Evolutionary conservation across 1,140 invertebrate genomes (phyloP).

Genomic region (Drosophila rhopaloa): DNA sequence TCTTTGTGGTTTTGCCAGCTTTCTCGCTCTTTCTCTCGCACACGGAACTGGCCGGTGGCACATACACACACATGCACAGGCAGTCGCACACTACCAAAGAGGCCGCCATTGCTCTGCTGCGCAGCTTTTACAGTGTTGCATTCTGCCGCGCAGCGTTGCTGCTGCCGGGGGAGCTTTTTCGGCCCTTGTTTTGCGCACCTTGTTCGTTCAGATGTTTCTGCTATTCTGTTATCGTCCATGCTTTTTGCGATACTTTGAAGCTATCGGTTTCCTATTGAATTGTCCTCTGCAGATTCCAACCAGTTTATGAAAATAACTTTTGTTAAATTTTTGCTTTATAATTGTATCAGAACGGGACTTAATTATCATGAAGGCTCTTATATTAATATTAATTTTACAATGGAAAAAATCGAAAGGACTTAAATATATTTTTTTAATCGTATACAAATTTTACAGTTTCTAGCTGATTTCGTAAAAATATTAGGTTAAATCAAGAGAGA

Average conservation of each 20-base stretch:
- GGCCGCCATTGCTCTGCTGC: conserved; percentile 32
- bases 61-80: conserved; percentile 1
- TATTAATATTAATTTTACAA: too few relatives aligned
- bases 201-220: conserved; percentile 21
- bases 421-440: background rate
- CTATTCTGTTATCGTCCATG: background rate
- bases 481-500: too few relatives aligned
- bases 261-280: conserved; percentile 1
- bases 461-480: too few relatives aligned
- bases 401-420: background rate
- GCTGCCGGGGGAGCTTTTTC: conserved; percentile 21
- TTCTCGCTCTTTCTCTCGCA: conserved; percentile 5
- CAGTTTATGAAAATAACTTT: too few relatives aligned
- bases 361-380: too few relatives aligned
- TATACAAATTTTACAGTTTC: too few relatives aligned
- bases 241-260: background rate
- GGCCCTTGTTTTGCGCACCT: conserved; percentile 21
- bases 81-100: background rate
- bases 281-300: background rate
- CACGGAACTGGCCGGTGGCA: conserved; percentile 11
- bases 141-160: conserved; percentile 29
- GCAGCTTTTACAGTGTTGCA: conserved; percentile 45
- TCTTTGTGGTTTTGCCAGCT: conserved; percentile 10
- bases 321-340: too few relatives aligned
- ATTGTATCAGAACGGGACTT: too few relatives aligned